These are phyloP conservation scores for Phataginus tetradactyla DNA, from an alignment of 2,797 vertebrate species.

Conservation along the genomic window DNA sequence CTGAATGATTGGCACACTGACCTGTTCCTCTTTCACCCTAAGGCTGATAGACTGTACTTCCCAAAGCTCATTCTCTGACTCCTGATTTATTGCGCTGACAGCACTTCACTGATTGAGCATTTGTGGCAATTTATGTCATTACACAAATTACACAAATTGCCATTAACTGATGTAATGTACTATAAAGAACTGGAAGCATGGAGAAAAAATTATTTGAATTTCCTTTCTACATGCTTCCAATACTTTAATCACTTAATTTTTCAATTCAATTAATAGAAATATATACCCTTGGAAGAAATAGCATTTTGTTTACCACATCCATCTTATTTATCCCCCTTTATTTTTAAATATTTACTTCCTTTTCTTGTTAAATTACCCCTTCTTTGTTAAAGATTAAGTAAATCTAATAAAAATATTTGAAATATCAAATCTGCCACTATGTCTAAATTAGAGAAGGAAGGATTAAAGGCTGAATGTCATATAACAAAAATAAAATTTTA, in stretches of 20 bases:
- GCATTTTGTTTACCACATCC: constrained; percentile 62
- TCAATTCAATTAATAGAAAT: constrained; percentile 84
- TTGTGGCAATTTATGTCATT: constrained; percentile 88
- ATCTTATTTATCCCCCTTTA: constrained; percentile 51
- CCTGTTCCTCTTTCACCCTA: constrained; percentile 37
- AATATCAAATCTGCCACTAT: background rate
- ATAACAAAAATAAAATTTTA: background rate
- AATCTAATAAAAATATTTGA: background rate
- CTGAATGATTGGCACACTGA: constrained; percentile 47
- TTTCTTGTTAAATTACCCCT: background rate
- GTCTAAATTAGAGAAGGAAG: background rate
- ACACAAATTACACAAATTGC: constrained; percentile 88
- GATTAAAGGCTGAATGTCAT: background rate
- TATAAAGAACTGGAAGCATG: constrained; percentile 87
- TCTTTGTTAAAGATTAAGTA: background rate
- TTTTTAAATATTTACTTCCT: constrained; percentile 9
- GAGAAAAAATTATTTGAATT: constrained; percentile 86
- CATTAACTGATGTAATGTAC: constrained; percentile 88
- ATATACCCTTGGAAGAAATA: constrained; percentile 80
- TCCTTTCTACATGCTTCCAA: constrained; percentile 85
- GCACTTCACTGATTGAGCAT: constrained; percentile 82
- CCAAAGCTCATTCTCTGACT: constrained; percentile 66
- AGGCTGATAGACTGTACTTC: background rate
- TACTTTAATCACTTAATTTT: constrained; percentile 84
- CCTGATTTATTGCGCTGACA: constrained; percentile 86